Percentiles rank a stretch among this genome's conserved stretches.
Evolutionary conservation across 2,113 vertebrate species (phyloP).

Genomic region (Prolemur simus): DNA sequence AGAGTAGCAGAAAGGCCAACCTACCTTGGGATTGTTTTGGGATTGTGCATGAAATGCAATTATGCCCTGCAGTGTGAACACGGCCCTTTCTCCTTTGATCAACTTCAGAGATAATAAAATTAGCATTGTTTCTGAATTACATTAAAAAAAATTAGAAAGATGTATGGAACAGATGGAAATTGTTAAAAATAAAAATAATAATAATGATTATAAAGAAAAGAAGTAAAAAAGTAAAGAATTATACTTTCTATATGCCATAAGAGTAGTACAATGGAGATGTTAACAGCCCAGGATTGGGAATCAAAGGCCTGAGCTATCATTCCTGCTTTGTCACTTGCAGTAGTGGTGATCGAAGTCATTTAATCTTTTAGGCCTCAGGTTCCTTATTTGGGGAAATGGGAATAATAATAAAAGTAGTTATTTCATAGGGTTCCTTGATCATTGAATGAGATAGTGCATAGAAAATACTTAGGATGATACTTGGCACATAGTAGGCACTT

Average conservation of each 20-base stretch:
- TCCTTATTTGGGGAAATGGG: background rate
- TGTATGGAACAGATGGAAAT: background rate
- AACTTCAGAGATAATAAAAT: background rate
- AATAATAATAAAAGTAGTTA: background rate
- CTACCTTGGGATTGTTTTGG: background rate
- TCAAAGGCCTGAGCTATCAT: background rate
- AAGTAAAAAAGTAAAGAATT: background rate
- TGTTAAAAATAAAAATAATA: conserved; percentile 8
- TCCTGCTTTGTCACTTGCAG: background rate
- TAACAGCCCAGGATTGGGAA: background rate
- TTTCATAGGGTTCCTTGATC: background rate
- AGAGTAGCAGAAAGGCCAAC: background rate
- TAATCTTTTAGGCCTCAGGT: background rate
- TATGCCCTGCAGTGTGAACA: background rate
- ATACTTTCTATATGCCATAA: background rate
- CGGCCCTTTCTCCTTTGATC: background rate
- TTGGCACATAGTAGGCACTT: background rate
- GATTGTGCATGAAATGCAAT: background rate
- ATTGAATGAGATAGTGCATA: background rate
- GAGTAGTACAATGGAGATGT: background rate
- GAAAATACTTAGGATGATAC: background rate
- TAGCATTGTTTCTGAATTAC: background rate
- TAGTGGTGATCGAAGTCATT: background rate
- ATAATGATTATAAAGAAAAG: background rate
- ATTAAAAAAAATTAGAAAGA: background rate